Conservation (phyloP, 1,140 invertebrate species). For the Rhynchophorus ferrugineus region DNA sequence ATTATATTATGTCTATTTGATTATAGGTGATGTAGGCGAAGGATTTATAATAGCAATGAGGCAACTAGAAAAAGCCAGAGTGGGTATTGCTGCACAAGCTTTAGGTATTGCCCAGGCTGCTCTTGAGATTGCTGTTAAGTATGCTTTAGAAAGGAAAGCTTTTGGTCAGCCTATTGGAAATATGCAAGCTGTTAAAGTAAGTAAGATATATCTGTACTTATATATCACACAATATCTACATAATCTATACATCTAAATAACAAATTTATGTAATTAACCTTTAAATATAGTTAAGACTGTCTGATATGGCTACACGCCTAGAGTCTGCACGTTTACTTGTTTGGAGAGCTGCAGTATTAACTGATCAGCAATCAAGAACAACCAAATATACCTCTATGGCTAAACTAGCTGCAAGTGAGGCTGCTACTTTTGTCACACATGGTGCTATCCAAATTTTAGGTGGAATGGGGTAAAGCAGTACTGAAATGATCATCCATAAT, state of each 20-base stretch:
- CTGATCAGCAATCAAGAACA: conserved; percentile 53
- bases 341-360: conserved; percentile 71
- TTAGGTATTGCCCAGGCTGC: conserved; percentile 78
- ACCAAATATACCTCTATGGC: conserved; percentile 80
- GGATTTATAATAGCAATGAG: conserved; percentile 88
- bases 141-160: conserved; percentile 68
- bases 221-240: neutral
- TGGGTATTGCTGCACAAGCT: conserved; percentile 78
- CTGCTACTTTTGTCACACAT: conserved; percentile 75
- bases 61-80: conserved; percentile 63
- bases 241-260: neutral
- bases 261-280: neutral
- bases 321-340: conserved; percentile 74
- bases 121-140: conserved; percentile 77
- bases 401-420: conserved; percentile 77
- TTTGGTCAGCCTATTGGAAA: conserved; percentile 73
- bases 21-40: conserved; percentile 46
- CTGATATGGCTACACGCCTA: conserved; percentile 76
- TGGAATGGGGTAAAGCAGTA: conserved; percentile 60
- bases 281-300: conserved; percentile 48
- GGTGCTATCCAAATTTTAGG: conserved; percentile 78
- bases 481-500: neutral
- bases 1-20: conserved; percentile 23
- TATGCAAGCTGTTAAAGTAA: conserved; percentile 72
- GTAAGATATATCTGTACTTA: conserved; percentile 25